Base-by-base conservation (phyloP, 2,797 vertebrate genomes). In the Champsocephalus esox region DNA sequence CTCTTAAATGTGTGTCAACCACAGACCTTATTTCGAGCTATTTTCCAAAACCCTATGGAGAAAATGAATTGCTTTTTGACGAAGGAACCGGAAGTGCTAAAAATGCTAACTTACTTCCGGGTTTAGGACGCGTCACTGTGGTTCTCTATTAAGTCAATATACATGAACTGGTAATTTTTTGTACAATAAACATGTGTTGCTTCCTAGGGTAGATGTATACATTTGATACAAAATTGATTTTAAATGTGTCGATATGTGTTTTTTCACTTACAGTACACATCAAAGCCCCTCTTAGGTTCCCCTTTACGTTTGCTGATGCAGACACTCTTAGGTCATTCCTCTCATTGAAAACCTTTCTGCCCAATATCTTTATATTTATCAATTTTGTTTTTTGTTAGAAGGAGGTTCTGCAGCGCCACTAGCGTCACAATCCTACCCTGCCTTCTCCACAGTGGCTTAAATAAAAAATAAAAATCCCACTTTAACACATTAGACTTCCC, bases 401-500 rank as follows among this genome's bases (percentile, higher is more conserved):
- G 75, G 83, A 76, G 92, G 46, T 7, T 13, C 94, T 92, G 79
- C 88, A 90, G 94, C 93, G 92, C 90, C 73, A 77, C 66, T 17
- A 48, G 52, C 16, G 48, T 77, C 80, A 73, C 61, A 65, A 52
- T 81, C 79, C 72, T 64, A 19, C 59, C 62, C 62, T 13, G 49
- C 43, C 5, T 13, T 61, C 73, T 83, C 67, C 73, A 82, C 79
- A 70, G 77, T 28, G 41, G 87, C 85, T 89, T 91, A 80, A 5
- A 28, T 28, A 28, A 28, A 28, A 28, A 90, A 89, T 88, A 92
- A 87, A 87, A 96, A 95, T 95, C 95, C 95, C 95, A 95, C 96
- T 96, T 96, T 95, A 96, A 96, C 95, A 96, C 95, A 96, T 96
- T 96, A 96, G 95, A 96, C 95, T 94, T 96, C 95, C 96, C 94